These are phyloP conservation scores for Ophthalmolycus amberensis DNA, from an alignment of 2,113 vertebrate species.

Conservation along the genomic window DNA sequence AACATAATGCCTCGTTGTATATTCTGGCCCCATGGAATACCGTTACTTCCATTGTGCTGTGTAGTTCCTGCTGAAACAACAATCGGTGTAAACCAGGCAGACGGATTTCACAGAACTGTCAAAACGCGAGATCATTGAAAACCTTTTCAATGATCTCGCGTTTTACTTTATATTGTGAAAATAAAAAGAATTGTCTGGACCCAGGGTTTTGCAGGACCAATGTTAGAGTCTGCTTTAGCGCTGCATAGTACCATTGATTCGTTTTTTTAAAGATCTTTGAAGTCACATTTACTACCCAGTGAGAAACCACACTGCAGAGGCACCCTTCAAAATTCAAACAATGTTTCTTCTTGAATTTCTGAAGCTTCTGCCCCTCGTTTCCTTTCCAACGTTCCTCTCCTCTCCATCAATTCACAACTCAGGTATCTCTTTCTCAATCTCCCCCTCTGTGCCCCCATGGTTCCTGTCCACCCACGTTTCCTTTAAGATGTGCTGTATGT, in stretches of 20 bases:
- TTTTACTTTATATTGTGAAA: background rate
- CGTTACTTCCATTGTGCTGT: background rate
- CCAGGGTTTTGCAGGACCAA: background rate
- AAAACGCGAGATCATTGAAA: background rate
- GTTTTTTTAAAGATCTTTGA: background rate
- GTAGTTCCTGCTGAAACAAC: background rate
- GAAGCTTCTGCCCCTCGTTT: constrained; percentile 1
- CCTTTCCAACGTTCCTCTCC: background rate
- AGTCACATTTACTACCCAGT: background rate
- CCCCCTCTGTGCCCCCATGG: constrained; percentile 12
- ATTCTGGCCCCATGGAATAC: background rate
- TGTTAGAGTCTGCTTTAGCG: background rate
- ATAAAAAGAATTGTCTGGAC: background rate
- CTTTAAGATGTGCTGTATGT: constrained; percentile 56
- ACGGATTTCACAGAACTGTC: background rate
- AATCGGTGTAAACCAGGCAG: background rate
- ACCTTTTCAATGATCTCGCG: background rate
- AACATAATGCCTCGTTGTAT: background rate
- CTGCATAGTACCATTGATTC: background rate
- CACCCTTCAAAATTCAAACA: background rate
- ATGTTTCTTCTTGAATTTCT: background rate
- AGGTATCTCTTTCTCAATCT: constrained; percentile 64
- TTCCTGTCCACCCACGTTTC: constrained; percentile 53
- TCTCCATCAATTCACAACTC: constrained; percentile 62
- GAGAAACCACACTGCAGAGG: constrained; percentile 28